These are phyloP conservation scores for Tromatobia lineatoria DNA, from an alignment of 2,888 invertebrate species.

Conservation along the genomic window DNA sequence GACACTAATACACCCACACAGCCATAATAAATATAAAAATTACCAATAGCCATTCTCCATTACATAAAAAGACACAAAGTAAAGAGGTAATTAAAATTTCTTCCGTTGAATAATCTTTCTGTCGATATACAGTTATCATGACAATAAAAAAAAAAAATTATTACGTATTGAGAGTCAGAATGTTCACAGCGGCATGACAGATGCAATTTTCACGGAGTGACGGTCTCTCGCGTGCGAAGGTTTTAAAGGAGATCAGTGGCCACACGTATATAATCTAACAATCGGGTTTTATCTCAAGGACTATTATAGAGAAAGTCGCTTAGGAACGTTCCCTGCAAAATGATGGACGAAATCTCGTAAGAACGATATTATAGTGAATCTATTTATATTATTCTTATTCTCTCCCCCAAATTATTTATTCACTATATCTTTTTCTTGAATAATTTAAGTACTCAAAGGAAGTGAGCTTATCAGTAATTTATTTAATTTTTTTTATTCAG, in stretches of 20 bases:
- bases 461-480: no score
- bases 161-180: constrained; percentile 13
- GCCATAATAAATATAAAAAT: not conserved
- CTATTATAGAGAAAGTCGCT: constrained; percentile 10
- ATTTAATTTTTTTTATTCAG: no score
- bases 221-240: not conserved
- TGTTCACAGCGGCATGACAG: not conserved
- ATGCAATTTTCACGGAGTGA: constrained; percentile 11
- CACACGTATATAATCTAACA: not conserved
- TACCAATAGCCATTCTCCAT: not conserved
- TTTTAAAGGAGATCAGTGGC: constrained; percentile 2
- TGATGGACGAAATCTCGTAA: constrained; percentile 28
- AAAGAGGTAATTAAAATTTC: not conserved
- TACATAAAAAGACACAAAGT: not conserved
- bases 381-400: not conserved
- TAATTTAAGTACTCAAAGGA: no score
- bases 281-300: constrained; percentile 17
- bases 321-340: constrained; percentile 26
- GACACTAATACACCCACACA: not conserved
- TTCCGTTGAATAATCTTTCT: not conserved
- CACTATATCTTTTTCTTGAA: no score
- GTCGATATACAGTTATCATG: not conserved
- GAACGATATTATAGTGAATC: constrained; percentile 30
- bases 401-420: not conserved
- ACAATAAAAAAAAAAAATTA: constrained; percentile 10